phyloP scores from a whole-genome alignment of 2,888 invertebrate genomes.

The Hetaerina titia region DNA sequence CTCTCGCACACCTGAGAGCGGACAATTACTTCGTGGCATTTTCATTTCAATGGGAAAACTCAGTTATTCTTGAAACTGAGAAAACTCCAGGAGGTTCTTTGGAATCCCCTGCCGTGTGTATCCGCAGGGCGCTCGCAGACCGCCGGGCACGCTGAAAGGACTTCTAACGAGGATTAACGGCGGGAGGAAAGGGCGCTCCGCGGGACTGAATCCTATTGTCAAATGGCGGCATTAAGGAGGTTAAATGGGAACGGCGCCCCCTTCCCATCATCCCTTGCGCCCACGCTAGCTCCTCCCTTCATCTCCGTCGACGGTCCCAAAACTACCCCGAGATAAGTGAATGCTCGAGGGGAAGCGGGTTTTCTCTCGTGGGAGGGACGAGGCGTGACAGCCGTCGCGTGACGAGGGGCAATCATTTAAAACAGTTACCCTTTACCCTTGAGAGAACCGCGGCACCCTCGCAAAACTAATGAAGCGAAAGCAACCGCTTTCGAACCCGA shows the following conservation, averaged over 20 bases:
- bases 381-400: background rate
- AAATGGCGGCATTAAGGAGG: background rate
- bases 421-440: background rate
- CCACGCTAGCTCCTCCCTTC: background rate
- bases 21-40: background rate
- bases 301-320: background rate
- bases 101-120: background rate
- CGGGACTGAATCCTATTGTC: slow-evolving; percentile 4
- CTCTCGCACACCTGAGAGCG: background rate
- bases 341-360: too few relatives aligned
- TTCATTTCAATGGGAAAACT: background rate
- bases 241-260: background rate
- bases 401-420: background rate
- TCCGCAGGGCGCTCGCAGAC: background rate
- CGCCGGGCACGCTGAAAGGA: background rate
- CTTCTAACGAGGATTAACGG: background rate
- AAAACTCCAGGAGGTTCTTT: background rate
- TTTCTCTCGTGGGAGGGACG: background rate
- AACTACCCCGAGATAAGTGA: too few relatives aligned
- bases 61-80: background rate
- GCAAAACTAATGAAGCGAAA: background rate
- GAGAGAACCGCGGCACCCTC: background rate
- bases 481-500: background rate
- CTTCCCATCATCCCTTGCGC: background rate
- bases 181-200: background rate